Evolutionary conservation across 2,113 vertebrate species (phyloP), one percentile per base, ranked within the genome.

Genomic region (Oreotrochilus melanogaster): DNA sequence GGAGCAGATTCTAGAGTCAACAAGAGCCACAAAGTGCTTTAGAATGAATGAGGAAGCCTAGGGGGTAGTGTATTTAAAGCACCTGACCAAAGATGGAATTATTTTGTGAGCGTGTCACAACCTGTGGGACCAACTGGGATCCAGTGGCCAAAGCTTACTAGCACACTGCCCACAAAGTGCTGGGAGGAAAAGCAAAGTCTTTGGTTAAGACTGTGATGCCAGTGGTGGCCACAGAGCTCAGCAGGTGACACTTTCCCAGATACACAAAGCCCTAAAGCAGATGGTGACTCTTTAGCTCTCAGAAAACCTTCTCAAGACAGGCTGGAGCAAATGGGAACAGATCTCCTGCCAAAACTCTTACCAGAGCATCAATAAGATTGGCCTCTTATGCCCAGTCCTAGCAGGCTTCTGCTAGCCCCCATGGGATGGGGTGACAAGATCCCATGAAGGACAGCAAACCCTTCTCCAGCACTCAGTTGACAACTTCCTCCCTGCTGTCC

Each of bases 1-100:
- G 98, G 97, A 33, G 98, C 97, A 3, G 97, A 98, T 60, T 98
- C 98, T 98, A 81, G 31, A 97, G 83, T 5, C 67, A 84, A 70
- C 12, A 64, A 85, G 56, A 94, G n/a, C 50, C 89, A 91, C 11
- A 24, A 23, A 6, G 7, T 60, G 30, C 33, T 93, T 97, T 57
- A 94, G 75, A 37, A 5, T 27, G 48, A 83, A 17, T 27, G 10
- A 87, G 5, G 18, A 31, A 86, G 66, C 21, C 58, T 35, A 6
- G 9, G 13, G 43, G 5, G 2, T 13, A 60, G 22, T 11, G 33
- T 30, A 73, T 18, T 19, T 78, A 43, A 74, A 62, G 7, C 27
- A 82, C 39, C 7, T 2, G 3, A 47, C 23, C 2, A 3, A 81
- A 79, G 31, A 58, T 6, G 24, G 58, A 31, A 45, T n/a, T 42